These are phyloP conservation scores for Rhyzopertha dominica DNA, from an alignment of 1,140 invertebrate genomes.

Conservation along the genomic window DNA sequence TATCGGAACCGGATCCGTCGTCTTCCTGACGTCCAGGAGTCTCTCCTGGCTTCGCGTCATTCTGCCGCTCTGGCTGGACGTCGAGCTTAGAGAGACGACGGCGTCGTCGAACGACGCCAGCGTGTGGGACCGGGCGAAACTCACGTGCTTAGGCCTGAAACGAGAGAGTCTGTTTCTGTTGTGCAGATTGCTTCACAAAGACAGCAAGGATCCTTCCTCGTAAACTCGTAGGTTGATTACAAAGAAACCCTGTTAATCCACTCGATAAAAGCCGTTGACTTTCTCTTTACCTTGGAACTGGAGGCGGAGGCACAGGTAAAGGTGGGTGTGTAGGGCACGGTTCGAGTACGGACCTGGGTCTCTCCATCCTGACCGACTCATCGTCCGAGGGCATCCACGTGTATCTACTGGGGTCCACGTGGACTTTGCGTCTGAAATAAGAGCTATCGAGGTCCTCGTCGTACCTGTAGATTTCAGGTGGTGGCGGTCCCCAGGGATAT, in stretches of 20 bases:
- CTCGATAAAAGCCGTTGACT: too few species aligned
- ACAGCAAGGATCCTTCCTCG: too few species aligned
- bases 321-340: constrained; percentile 15
- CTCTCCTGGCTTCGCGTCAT: constrained; percentile 64
- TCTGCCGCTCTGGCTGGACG: constrained; percentile 48
- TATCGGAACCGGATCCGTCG: constrained; percentile 42
- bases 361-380: constrained; percentile 63
- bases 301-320: constrained; percentile 23
- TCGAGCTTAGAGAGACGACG: constrained; percentile 39
- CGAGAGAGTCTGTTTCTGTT: too few species aligned
- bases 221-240: too few species aligned
- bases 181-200: too few species aligned
- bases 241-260: too few species aligned
- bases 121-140: constrained; percentile 81
- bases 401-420: constrained; percentile 69
- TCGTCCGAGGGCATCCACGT: constrained; percentile 71
- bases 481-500: constrained; percentile 51
- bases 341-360: constrained; percentile 53
- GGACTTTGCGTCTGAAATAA: constrained; percentile 70
- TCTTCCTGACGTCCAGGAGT: constrained; percentile 58
- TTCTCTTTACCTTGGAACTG: constrained; percentile 30
- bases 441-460: constrained; percentile 68
- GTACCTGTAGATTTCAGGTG: constrained; percentile 53
- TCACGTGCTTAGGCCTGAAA: constrained; percentile 78
- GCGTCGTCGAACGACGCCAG: constrained; percentile 75